Base-by-base conservation (phyloP, 2,113 vertebrate species). In the Machaerirhynchus nigripectus region DNA sequence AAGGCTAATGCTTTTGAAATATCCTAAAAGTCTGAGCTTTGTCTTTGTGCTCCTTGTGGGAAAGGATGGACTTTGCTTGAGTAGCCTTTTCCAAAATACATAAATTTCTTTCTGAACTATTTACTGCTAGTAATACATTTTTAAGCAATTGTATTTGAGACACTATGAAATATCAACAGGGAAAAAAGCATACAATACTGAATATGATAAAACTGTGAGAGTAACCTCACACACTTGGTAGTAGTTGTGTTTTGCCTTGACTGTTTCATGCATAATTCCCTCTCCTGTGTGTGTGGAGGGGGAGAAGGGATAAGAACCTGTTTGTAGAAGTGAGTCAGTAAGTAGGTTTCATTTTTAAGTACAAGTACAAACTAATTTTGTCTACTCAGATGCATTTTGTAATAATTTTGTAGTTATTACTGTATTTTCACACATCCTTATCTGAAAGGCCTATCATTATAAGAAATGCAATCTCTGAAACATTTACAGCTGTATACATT, bases 311-410 rank as follows among this genome's bases (percentile, higher is more conserved):
- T 84, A n/a, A 61, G 49, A 88, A 90, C 31, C 59, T 59, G 37
- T 65, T 56, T 19, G 49, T 23, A 49, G n/a, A 73, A 79, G n/a
- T 16, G 40, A 87, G 20, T 63, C 44, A 59, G 15, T 44, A 17
- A 79, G 49, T 81, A 87, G 61, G 42, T 76, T 94, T 78, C 81
- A 46, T 90, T 96, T 93, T 91, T 79, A 64, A 82, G 31, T 70
- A 24, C 22, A 70, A 55, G 44, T 78, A 55, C 40, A 64, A 71
- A 65, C 33, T 90, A 7, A 50, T 86, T 96, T 89, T 74, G 55
- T 59, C 59, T 91, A 28, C 52, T 49, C 89, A 65, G 27, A 61
- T 85, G 35, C 49, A 37, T 87, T 93, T 85, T 73, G 15, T 61
- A 89, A 55, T 73, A 4, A 44, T 85, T 73, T 37, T 27, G 23